Conservation (phyloP, 2,797 vertebrate genomes). For the Eptatretus atami region DNA sequence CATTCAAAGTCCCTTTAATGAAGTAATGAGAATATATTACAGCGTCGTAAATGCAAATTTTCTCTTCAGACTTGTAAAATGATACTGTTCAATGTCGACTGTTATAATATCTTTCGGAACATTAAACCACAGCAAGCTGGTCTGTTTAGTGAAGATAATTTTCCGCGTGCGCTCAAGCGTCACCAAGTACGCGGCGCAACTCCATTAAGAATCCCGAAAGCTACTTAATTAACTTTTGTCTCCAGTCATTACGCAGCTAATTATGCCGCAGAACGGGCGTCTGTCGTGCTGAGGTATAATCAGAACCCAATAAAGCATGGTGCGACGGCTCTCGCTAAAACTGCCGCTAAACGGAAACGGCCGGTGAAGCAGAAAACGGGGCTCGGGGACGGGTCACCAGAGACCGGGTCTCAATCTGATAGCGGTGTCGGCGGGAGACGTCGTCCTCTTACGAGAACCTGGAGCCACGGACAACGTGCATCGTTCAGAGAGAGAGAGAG, state of each 20-base stretch:
- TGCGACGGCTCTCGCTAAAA: neutral
- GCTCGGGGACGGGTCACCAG: too few relatives aligned
- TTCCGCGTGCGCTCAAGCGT: neutral
- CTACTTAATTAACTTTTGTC: slow-evolving; percentile 5
- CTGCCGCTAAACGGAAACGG: too few relatives aligned
- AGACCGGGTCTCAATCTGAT: too few relatives aligned
- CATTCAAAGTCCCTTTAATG: neutral
- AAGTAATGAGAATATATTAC: slow-evolving; percentile 2
- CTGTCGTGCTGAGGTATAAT: slow-evolving; percentile 4
- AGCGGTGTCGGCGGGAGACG: too few relatives aligned
- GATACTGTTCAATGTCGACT: slow-evolving; percentile 3
- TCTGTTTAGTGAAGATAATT: slow-evolving; percentile 1
- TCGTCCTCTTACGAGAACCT: too few relatives aligned
- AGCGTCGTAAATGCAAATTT: neutral
- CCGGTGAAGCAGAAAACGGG: too few relatives aligned
- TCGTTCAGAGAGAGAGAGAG: too few relatives aligned
- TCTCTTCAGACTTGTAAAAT: slow-evolving; percentile 5
- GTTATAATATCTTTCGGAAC: neutral
- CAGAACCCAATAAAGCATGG: neutral
- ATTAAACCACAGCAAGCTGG: neutral
- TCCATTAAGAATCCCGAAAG: neutral
- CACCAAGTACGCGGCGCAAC: neutral
- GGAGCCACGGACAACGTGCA: too few relatives aligned
- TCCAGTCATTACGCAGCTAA: slow-evolving; percentile 6
- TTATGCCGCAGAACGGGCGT: neutral